Evolutionary conservation across 1,140 invertebrate genomes (phyloP).

Genomic region (Oryctes rhinoceros): DNA sequence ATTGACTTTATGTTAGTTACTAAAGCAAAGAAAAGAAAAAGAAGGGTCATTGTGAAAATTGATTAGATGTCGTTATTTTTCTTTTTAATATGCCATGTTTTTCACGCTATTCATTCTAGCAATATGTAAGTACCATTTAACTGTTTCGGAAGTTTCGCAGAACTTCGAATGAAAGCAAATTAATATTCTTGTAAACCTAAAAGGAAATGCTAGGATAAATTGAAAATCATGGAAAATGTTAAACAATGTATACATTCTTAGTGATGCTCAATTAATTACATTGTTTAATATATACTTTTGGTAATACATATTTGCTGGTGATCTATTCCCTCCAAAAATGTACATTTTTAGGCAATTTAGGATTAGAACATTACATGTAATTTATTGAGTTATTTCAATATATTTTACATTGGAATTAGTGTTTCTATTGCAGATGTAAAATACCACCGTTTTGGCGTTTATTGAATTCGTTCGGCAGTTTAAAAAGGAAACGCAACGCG

Average conservation of each 20-base stretch:
- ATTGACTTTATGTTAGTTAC: not conserved
- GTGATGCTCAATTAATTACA: conserved; percentile 8
- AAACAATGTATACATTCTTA: not conserved
- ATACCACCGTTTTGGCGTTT: too few relatives aligned
- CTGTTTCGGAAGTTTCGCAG: too few relatives aligned
- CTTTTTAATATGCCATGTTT: too few relatives aligned
- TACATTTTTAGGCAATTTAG: conserved; percentile 27
- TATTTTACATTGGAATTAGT: conserved; percentile 39
- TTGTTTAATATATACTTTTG: conserved; percentile 8
- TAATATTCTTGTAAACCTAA: too few relatives aligned
- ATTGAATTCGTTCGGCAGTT: too few relatives aligned
- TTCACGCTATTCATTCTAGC: too few relatives aligned
- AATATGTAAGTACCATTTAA: too few relatives aligned
- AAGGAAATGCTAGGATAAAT: too few relatives aligned
- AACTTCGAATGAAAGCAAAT: too few relatives aligned
- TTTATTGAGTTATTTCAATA: conserved; percentile 39
- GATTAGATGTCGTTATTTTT: not conserved
- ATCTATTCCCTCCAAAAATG: conserved; percentile 37
- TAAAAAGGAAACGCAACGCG: too few relatives aligned
- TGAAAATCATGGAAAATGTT: not conserved
- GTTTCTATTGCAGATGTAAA: not conserved
- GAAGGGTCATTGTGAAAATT: not conserved
- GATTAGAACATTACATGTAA: conserved; percentile 21
- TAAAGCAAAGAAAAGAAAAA: not conserved
- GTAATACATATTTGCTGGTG: conserved; percentile 25